Base-by-base conservation (phyloP, 2,888 invertebrate genomes). In the Synergus japonicus region DNA sequence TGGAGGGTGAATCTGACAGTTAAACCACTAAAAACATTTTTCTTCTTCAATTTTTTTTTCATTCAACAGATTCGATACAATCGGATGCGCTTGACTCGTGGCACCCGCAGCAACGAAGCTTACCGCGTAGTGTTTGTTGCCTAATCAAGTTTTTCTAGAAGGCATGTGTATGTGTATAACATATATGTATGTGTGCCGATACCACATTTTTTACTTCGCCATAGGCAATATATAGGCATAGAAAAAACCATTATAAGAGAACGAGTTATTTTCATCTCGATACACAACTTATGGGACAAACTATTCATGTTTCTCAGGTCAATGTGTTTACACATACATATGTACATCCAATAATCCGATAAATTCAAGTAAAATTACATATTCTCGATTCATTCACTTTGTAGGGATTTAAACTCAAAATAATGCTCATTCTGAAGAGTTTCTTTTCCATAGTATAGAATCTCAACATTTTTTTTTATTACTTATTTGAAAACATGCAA, bases 61-160 rank as follows among this genome's bases (percentile, higher is more conserved):
- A 18, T n/a, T 58, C n/a, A 58, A 58, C n/a, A 9, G n/a, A 18
- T 58, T 18, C 3, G n/a, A 18, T 18, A 18, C 22, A 63, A 18
- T 63, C 12, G 63, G 63, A 29, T 29, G 29, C 18, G 29, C 29
- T 22, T 29, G 63, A 29, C 29, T 22, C 13, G 63, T 29, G 13
- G 63, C 13, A 63, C 29, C n/a, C 37, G 37, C 18, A 18, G 54
- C 54, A 58, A 58, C 54, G 54, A 58, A 18, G 13, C 29, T 63
- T 63, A 22, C 0, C 1, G 12, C 63, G 63, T 7, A 63, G 29
- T 63, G 63, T 29, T 63, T 22, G 12, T 63, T 63, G 63, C 63
- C 63, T 29, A 63, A 63, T 63, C 63, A 63, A 63, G 4, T 63
- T 63, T 29, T 63, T 63, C 12, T 63, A 63, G 63, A 12, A 7